Percentiles rank a stretch among this genome's conserved stretches.
Conservation (phyloP, 92 coral and sea anemone genomes). For the Umimayanthus kanabou region DNA sequence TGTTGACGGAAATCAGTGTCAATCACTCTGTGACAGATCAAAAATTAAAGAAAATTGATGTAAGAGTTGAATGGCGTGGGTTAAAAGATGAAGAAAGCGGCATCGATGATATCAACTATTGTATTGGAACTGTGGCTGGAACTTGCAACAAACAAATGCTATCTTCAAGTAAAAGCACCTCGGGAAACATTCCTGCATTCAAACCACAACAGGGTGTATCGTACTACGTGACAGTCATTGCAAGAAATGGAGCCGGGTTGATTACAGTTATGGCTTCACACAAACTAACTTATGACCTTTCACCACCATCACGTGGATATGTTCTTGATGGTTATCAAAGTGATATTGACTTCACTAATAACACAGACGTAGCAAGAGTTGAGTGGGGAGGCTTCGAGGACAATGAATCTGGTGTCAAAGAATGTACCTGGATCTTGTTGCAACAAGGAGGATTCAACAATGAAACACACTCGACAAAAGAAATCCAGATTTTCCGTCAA, state of each 20-base stretch:
- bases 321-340: constrained; percentile 75
- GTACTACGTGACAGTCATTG: constrained; percentile 71
- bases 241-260: constrained; percentile 74
- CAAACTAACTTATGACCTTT: constrained; percentile 58
- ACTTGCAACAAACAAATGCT: constrained; percentile 50
- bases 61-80: constrained; percentile 63
- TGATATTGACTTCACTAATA: constrained; percentile 68
- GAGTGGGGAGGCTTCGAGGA: constrained; percentile 83
- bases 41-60: constrained; percentile 49
- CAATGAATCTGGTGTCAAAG: constrained; percentile 67
- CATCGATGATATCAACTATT: constrained; percentile 58
- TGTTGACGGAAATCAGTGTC: constrained; percentile 52
- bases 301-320: constrained; percentile 79
- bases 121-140: constrained; percentile 66
- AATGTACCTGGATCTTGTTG: constrained; percentile 71
- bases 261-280: constrained; percentile 71
- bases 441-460: constrained; percentile 63
- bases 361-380: constrained; percentile 49
- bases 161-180: constrained; percentile 30
- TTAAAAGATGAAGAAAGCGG: constrained; percentile 74
- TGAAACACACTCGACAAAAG: constrained; percentile 60
- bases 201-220: constrained; percentile 50
- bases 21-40: constrained; percentile 64
- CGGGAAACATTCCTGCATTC: constrained; percentile 57
- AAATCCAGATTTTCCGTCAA: constrained; percentile 51